Evolutionary conservation across 2,113 vertebrate genomes (phyloP).

Genomic region (Spheniscus mendiculus): DNA sequence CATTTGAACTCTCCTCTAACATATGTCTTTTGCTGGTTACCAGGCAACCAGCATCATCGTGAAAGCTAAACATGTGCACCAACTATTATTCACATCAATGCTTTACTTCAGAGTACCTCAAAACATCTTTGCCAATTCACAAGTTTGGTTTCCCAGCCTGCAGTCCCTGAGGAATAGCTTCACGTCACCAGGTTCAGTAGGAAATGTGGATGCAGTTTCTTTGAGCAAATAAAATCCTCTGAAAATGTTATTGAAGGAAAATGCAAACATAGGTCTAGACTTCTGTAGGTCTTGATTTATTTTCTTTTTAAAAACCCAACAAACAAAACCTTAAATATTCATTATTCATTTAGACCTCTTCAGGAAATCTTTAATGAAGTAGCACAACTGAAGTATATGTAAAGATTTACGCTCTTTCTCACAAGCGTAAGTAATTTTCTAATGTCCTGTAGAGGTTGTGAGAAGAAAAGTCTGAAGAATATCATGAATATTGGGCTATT

Average conservation of each 20-base stretch:
- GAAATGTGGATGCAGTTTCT: not conserved
- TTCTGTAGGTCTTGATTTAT: not conserved
- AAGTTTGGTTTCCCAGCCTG: not conserved
- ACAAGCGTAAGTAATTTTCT: not conserved
- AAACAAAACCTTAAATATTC: not conserved
- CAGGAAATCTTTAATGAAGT: not conserved
- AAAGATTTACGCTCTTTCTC: not conserved
- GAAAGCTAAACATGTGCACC: not conserved
- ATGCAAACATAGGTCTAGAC: not conserved
- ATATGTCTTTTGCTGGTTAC: constrained; percentile 36
- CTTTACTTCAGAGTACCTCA: not conserved
- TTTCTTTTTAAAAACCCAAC: not conserved
- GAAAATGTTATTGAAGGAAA: not conserved
- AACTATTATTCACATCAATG: not conserved
- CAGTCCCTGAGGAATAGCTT: not conserved
- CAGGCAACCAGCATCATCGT: not conserved
- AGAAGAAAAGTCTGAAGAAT: not conserved
- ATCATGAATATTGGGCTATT: not conserved
- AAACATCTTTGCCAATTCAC: not conserved
- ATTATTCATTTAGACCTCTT: not conserved
- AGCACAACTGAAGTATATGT: not conserved
- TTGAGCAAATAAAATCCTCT: not conserved
- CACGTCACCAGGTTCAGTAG: not conserved
- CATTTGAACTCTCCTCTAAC: constrained; percentile 13
- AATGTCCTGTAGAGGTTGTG: not conserved